Percentiles rank a stretch among this genome's conserved stretches.
phyloP scores from a whole-genome alignment of 2,888 invertebrate genomes.

The Atethmia centrago region DNA sequence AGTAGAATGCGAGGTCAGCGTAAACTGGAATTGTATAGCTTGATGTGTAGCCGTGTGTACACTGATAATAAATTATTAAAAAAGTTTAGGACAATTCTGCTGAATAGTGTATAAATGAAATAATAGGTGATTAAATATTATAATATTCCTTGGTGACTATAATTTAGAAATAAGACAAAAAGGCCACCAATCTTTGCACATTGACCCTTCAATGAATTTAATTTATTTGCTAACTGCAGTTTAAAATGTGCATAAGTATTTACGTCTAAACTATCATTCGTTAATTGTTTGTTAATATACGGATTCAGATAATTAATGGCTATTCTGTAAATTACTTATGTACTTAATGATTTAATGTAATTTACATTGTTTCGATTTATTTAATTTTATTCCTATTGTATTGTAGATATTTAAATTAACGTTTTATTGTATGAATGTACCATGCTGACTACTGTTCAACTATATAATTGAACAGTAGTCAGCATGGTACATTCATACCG shows the following conservation, averaged over 20 bases:
- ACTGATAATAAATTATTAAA: background rate
- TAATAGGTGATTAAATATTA: slow-evolving; percentile 22
- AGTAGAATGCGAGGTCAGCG: too few relatives aligned
- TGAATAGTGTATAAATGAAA: slow-evolving; percentile 4
- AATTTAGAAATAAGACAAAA: background rate
- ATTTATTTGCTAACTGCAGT: slow-evolving; percentile 19
- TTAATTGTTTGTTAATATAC: background rate
- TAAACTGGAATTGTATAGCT: too few relatives aligned
- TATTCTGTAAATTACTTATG: too few relatives aligned
- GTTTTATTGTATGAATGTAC: too few relatives aligned
- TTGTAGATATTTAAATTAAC: too few relatives aligned
- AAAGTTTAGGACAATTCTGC: background rate
- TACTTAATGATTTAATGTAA: too few relatives aligned
- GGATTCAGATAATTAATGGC: background rate
- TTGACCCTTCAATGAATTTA: slow-evolving; percentile 16
- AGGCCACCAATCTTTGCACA: slow-evolving; percentile 2
- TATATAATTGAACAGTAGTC: too few relatives aligned
- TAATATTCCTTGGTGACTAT: background rate
- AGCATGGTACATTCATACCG: too few relatives aligned
- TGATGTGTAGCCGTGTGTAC: too few relatives aligned
- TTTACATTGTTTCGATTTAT: too few relatives aligned
- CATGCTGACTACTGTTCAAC: too few relatives aligned
- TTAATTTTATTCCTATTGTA: too few relatives aligned
- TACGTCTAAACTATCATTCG: background rate
- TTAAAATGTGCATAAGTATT: background rate